Evolutionary conservation across 2,888 invertebrate genomes (phyloP).

Genomic region (Diplazon laetatorius): DNA sequence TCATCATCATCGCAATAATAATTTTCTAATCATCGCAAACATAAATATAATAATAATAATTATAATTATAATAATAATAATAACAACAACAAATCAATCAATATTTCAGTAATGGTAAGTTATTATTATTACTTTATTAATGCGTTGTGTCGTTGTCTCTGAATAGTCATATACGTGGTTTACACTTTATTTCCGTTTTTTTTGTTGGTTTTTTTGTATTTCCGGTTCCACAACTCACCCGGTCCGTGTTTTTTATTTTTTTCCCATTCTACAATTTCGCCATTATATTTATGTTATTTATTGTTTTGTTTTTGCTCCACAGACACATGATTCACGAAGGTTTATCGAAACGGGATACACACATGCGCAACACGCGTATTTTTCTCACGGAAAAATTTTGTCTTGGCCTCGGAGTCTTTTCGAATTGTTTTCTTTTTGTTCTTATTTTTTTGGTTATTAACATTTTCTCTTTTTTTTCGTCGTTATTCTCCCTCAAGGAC

Average conservation of each 20-base stretch:
- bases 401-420: not conserved
- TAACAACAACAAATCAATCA: slow-evolving; percentile 60
- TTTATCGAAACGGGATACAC: slow-evolving; percentile 37
- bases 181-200: slow-evolving; percentile 44
- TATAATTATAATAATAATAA: slow-evolving; percentile 57
- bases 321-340: slow-evolving; percentile 30
- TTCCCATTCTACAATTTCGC: slow-evolving; percentile 25
- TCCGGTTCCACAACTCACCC: slow-evolving; percentile 2
- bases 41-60: not conserved
- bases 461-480: slow-evolving; percentile 37
- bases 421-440: slow-evolving; percentile 17
- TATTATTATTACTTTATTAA: slow-evolving; percentile 81
- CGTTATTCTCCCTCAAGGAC: slow-evolving; percentile 52
- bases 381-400: not conserved
- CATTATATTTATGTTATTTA: slow-evolving; percentile 26
- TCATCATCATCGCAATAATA: slow-evolving; percentile 65
- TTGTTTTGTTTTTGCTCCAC: slow-evolving; percentile 28
- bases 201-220: slow-evolving; percentile 22
- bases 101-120: slow-evolving; percentile 63
- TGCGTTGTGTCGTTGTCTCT: slow-evolving; percentile 82
- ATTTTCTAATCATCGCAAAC: slow-evolving; percentile 56
- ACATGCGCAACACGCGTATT: slow-evolving; percentile 53
- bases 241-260: not conserved
- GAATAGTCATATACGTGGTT: slow-evolving; percentile 78
- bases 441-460: no score